A percentile compares a stretch with the other conserved stretches of the same genome.
Conservation (phyloP, 2,797 vertebrate species). For the Capromys pilorides region DNA sequence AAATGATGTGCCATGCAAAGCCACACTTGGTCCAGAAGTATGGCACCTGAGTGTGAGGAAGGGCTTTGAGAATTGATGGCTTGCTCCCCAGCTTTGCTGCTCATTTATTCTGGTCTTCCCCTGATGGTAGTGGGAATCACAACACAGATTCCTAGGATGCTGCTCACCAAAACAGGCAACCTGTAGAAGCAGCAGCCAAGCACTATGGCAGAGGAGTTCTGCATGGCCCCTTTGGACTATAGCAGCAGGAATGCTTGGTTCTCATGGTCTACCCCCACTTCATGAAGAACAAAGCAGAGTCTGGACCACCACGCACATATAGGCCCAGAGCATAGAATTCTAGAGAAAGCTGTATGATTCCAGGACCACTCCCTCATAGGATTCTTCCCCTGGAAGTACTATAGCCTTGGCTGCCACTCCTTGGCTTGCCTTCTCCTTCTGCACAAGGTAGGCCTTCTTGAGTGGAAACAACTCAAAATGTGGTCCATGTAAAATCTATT, state of each 20-base stretch:
- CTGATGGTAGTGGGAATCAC: not conserved
- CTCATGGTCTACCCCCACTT: not conserved
- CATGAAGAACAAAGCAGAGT: not conserved
- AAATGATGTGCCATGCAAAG: accelerated
- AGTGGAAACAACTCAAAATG: not conserved
- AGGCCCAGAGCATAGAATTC: not conserved
- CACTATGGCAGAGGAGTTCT: accelerated
- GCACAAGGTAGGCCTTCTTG: not conserved
- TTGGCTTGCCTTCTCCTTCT: not conserved
- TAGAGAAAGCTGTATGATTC: not conserved
- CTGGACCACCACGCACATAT: not conserved
- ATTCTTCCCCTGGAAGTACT: not conserved
- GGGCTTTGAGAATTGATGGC: not conserved
- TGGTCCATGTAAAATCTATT: not conserved
- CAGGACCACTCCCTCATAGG: not conserved
- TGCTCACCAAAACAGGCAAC: not conserved
- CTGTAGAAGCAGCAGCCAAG: not conserved
- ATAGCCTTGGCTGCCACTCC: not conserved
- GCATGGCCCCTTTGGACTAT: not conserved
- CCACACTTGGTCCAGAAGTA: not conserved
- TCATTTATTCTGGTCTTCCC: not conserved
- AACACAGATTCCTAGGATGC: not conserved
- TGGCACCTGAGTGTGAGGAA: not conserved
- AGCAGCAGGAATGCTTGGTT: not conserved
- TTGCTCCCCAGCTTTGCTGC: not conserved